phyloP scores from a whole-genome alignment of 1,140 invertebrate species.

The Caenorhabditis remanei region DNA sequence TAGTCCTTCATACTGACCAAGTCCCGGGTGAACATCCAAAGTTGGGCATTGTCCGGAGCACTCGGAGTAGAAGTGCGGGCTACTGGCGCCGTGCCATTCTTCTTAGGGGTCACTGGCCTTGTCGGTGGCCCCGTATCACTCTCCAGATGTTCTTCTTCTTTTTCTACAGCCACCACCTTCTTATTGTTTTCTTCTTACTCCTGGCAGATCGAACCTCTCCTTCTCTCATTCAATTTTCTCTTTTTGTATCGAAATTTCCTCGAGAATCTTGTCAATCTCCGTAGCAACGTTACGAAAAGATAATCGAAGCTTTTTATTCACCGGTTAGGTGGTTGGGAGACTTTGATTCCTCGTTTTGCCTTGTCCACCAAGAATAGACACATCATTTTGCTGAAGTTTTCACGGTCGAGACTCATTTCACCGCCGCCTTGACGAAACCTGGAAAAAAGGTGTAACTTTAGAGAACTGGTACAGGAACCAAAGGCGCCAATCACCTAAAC shows the following conservation, averaged over 20 bases:
- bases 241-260: slow-evolving; percentile 57
- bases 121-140: slow-evolving; percentile 12
- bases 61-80: not conserved
- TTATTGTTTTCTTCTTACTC: slow-evolving; percentile 55
- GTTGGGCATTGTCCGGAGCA: not conserved
- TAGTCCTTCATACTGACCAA: slow-evolving; percentile 59
- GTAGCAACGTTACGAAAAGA: slow-evolving; percentile 56
- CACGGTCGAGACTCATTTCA: slow-evolving; percentile 51
- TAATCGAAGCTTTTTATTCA: no score
- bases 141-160: slow-evolving; percentile 4
- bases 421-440: slow-evolving; percentile 30
- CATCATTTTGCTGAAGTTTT: slow-evolving; percentile 60
- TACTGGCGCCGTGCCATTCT: not conserved
- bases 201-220: slow-evolving; percentile 54
- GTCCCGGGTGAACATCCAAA: slow-evolving; percentile 58
- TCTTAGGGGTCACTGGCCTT: slow-evolving; percentile 4
- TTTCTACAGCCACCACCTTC: not conserved
- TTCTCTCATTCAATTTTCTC: slow-evolving; percentile 64
- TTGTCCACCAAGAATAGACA: slow-evolving; percentile 34
- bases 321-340: not conserved
- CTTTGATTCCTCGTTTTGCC: slow-evolving; percentile 1
- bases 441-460: not conserved
- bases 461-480: not conserved
- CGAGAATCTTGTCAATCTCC: slow-evolving; percentile 61
- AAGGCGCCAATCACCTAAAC: no score